Percentiles rank a stretch among this genome's conserved stretches.
Evolutionary conservation across 37 sponge, comb jelly and placozoan species (phyloP).

Genomic region (Spongilla lacustris): DNA sequence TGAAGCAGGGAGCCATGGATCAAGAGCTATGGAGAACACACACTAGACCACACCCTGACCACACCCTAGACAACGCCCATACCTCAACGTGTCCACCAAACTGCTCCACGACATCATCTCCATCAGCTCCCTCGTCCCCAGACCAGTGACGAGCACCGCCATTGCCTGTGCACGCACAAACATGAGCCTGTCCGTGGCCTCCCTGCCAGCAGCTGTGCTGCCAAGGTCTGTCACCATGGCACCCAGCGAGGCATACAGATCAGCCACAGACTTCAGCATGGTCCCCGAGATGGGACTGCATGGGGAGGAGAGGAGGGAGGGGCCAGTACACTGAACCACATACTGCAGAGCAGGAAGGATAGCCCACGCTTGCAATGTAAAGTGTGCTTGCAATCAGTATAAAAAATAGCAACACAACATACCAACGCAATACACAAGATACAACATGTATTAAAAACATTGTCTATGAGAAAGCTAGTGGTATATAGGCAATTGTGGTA

Average conservation of each 20-base stretch:
- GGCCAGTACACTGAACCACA: constrained; percentile 1
- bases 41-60: not conserved
- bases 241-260: not conserved
- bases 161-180: constrained; percentile 1
- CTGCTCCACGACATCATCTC: not conserved
- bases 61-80: no score
- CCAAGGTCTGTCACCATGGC: not conserved
- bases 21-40: no score
- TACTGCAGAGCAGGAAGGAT: no score
- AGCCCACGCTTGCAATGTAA: no score
- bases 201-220: not conserved
- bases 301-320: no score
- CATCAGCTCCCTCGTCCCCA: not conserved
- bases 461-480: no score
- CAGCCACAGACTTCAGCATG: not conserved
- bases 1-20: not conserved
- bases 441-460: no score
- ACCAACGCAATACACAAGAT: no score
- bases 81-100: not conserved
- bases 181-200: not conserved
- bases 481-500: no score
- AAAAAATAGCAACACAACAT: no score
- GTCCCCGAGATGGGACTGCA: not conserved
- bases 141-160: not conserved
- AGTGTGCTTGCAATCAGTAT: no score